Base-by-base conservation (phyloP, 2,888 invertebrate species). In the Tetropium fuscum region DNA sequence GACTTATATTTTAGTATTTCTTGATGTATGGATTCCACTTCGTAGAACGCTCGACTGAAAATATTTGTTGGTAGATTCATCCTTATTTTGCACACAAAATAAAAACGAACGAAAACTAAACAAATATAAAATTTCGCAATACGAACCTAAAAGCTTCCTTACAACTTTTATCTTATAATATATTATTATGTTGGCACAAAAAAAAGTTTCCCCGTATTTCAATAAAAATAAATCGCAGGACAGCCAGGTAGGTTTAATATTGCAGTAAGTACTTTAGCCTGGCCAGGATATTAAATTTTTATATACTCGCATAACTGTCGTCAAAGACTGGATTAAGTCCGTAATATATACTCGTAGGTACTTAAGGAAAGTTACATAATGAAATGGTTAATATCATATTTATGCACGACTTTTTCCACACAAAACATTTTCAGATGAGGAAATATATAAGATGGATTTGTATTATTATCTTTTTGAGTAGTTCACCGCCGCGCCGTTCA, bases 151-250 rank as follows among this genome's bases (percentile, higher is more conserved):
- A 16, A 25, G 3, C 8, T 44, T 15, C 11, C 22, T 16, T 36
- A 36, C 15, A 20, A 27, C 16, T 40, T 56, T 48, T 45, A 45
- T 54, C 58, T 58, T 49, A 54, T 53, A 58, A 55, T 58, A 54
- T 53, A 58, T 53, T 58, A 60, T 58, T 57, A 57, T 49, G 54
- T 57, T 51, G 53, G 58, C 44, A 54, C 58, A 63, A 64, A 60
- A n/a, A n/a, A 58, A 61, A 61, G 58, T 60, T 53, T 40, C 34
- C 49, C 30, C 48, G 18, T 61, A 56, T 56, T 55, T 49, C 53
- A 48, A 45, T 58, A 56, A 58, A 56, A 58, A 53, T 55, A 58
- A 58, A 43, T 54, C 48, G 43, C 16, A 15, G 18, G 41, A 53
- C n/a, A 44, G 41, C 34, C 48, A 48, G 20, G 20, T 19, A 18